Evolutionary conservation across 2,113 vertebrate species (phyloP).

Genomic region (Grammomys dolichurus): DNA sequence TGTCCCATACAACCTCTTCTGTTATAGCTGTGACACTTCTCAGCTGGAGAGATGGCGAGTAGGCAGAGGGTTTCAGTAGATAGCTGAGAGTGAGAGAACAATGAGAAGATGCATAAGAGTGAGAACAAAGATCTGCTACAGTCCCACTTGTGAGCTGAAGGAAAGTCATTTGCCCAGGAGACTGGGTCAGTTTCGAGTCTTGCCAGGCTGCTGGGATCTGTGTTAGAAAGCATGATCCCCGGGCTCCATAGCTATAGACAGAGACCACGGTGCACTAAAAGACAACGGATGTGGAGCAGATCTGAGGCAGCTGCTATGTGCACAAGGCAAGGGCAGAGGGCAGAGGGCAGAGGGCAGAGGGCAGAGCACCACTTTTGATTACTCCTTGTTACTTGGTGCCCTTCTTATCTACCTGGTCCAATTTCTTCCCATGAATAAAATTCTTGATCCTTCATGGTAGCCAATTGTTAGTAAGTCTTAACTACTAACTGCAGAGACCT

Average conservation of each 20-base stretch:
- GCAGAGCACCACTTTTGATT: neutral
- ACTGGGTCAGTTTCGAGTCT: neutral
- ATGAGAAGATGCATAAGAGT: conserved; percentile 75
- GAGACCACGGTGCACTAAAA: neutral
- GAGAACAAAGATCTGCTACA: neutral
- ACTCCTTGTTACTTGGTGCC: neutral
- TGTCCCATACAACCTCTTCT: conserved; percentile 75
- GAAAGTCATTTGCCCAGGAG: neutral
- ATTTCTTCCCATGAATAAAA: conserved; percentile 39
- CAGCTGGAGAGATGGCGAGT: conserved; percentile 81
- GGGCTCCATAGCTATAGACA: neutral
- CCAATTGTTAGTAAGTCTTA: neutral
- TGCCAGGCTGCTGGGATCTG: neutral
- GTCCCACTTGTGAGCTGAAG: neutral
- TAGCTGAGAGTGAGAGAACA: conserved; percentile 85
- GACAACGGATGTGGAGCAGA: neutral
- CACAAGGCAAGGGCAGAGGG: neutral
- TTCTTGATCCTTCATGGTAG: neutral
- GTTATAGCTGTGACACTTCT: conserved; percentile 74
- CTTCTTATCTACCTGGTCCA: neutral
- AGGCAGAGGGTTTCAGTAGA: conserved; percentile 81
- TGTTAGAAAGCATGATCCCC: neutral
- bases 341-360: neutral
- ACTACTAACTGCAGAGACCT: neutral
- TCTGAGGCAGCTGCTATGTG: too few species aligned